A percentile compares a stretch with the other conserved stretches of the same genome.
Conservation (phyloP, 2,113 vertebrate species). For the Oncorhynchus mykiss region DNA sequence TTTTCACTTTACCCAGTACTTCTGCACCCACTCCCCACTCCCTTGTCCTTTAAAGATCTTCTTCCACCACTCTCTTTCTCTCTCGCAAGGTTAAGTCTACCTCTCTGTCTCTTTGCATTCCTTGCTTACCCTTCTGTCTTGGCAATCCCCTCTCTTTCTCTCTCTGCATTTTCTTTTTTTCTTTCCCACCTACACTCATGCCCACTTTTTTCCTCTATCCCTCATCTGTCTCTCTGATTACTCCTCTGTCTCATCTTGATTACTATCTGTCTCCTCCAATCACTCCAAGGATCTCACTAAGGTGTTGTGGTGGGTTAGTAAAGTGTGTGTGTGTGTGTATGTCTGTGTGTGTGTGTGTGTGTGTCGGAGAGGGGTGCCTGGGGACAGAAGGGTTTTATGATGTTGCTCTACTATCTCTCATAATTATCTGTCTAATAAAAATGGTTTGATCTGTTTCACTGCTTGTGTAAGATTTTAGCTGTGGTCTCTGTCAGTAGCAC, state of each 20-base stretch:
- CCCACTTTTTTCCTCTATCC: slow-evolving; percentile 14
- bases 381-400: no score
- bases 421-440: no score
- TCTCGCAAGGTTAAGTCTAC: slow-evolving; percentile 19
- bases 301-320: slow-evolving; percentile 18
- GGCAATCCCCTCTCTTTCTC: background rate
- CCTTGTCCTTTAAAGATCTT: background rate
- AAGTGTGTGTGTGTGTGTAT: background rate
- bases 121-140: background rate
- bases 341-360: no score
- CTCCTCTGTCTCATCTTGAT: slow-evolving; percentile 41
- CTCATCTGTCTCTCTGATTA: slow-evolving; percentile 54
- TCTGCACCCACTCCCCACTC: background rate
- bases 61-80: background rate
- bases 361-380: no score
- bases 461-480: background rate
- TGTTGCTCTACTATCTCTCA: no score
- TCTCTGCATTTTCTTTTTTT: slow-evolving; percentile 6
- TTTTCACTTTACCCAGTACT: background rate
- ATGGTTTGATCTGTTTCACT: no score
- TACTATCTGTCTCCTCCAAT: slow-evolving; percentile 57
- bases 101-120: slow-evolving; percentile 32
- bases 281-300: slow-evolving; percentile 37
- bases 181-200: slow-evolving; percentile 17
- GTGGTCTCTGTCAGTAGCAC: background rate